Evolutionary conservation across 2,113 vertebrate genomes (phyloP).

Genomic region (Myrmecophaga tridactyla): DNA sequence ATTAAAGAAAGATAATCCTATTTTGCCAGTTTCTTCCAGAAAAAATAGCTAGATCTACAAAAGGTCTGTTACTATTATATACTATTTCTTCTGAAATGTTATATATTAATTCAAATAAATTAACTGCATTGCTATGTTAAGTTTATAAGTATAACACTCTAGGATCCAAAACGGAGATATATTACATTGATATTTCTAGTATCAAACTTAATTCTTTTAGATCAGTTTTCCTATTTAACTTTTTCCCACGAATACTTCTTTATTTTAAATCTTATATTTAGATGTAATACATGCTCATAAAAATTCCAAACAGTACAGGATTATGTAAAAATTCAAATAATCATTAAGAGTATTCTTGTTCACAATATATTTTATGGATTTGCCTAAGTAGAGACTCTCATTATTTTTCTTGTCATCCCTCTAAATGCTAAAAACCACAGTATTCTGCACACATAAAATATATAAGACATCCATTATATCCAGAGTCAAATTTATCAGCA

Average conservation of each 20-base stretch:
- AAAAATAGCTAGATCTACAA: not conserved
- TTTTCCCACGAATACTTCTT: not conserved
- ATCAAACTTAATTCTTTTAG: constrained; percentile 41
- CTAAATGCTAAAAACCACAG: constrained; percentile 1
- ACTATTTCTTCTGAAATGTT: not conserved
- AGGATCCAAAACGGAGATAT: not conserved
- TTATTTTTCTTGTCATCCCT: not conserved
- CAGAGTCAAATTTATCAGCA: not conserved
- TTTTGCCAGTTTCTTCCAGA: not conserved
- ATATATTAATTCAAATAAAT: constrained; percentile 8
- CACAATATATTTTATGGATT: not conserved
- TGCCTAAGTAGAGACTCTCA: not conserved
- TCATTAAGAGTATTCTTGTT: not conserved
- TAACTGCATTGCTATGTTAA: not conserved
- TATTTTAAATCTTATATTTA: constrained; percentile 30
- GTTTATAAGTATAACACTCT: not conserved
- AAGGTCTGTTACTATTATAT: not conserved
- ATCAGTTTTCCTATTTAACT: not conserved
- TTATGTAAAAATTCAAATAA: not conserved
- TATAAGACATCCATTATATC: not conserved
- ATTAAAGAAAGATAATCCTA: not conserved
- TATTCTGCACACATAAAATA: not conserved
- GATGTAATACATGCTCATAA: constrained; percentile 1
- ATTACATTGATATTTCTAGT: not conserved
- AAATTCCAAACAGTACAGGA: constrained; percentile 22